Evolutionary conservation across 1,140 invertebrate species (phyloP), one percentile per base, ranked within the genome.

Genomic region (Drosophila arizonae): DNA sequence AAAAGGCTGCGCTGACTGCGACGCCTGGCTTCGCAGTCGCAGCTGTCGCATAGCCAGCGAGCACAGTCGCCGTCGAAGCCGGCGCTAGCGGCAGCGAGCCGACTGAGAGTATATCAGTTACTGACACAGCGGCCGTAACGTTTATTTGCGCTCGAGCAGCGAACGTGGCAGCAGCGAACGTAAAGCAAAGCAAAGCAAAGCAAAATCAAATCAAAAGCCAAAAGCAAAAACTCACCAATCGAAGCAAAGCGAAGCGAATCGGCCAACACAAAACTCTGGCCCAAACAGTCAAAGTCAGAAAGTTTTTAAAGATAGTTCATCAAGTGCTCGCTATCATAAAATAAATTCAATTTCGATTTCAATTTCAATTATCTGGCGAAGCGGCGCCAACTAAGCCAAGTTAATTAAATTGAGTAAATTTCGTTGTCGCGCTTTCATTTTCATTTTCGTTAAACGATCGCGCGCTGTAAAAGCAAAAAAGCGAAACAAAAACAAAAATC

Each of bases 71-170:
- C 10, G 50, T 11, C 68, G 52, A 45, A 62, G 62, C 21, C 66
- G 13, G 39, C 67, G 24, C 6, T 24, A 24, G 26, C 66, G 48
- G 9, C 39, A 41, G 21, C 64, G 21, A 41, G 45, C 51, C 67
- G 69, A 76, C 84, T 39, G 82, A 64, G 82, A 84, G 82, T 86
- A 89, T 89, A 89, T 90, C 86, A 90, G 86, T 90, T 90, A 85
- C 86, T 81, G 86, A 45, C 81, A 78, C 69, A 72, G 56, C 56
- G 63, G 54, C 70, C 72, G 68, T 72, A 81, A 81, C 78, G 78
- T 77, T 89, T 89, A 89, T 89, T 89, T 89, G 79, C 86, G 86
- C 81, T 86, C 87, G 78, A 89, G 68, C 86, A 90, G 67, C 73
- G 86, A 89, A 89, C 86, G 87, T 89, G 86, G 86, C 78, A 90